Percentiles rank a stretch among this genome's conserved stretches.
These are phyloP conservation scores for Beroe forskalii DNA, from an alignment of 37 sponge, comb jelly and placozoan genomes.

Conservation along the genomic window DNA sequence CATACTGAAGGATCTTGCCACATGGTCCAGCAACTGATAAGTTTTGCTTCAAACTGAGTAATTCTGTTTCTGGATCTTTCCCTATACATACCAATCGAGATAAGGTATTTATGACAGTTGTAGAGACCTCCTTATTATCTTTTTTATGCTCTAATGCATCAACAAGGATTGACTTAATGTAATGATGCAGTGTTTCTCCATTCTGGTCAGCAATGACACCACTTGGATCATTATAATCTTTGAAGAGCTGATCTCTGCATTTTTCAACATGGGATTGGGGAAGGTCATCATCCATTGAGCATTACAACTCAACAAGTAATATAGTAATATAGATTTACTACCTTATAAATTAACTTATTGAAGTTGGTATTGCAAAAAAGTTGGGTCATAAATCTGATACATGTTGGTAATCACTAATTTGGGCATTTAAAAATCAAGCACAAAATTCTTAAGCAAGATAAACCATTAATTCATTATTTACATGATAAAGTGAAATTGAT, in stretches of 20 bases:
- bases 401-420: too few relatives aligned
- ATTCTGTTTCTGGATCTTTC: constrained; percentile 22
- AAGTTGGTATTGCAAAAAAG: background rate
- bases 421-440: too few relatives aligned
- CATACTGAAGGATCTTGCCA: constrained; percentile 12
- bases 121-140: background rate
- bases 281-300: constrained; percentile 28
- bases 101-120: background rate
- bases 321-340: background rate
- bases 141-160: background rate
- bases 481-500: too few relatives aligned
- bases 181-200: background rate
- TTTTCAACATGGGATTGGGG: background rate
- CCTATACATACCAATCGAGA: background rate
- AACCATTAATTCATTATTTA: too few relatives aligned
- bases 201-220: background rate
- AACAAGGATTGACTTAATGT: background rate
- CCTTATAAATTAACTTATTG: background rate
- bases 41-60: background rate
- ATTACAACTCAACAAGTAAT: constrained; percentile 2
- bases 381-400: too few relatives aligned
- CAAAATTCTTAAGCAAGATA: background rate
- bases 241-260: background rate
- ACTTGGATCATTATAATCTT: background rate
- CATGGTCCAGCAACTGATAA: constrained; percentile 25